Evolutionary conservation across 2,113 vertebrate genomes (phyloP), one percentile per base, ranked within the genome.

Genomic region (Sebastes fasciatus): DNA sequence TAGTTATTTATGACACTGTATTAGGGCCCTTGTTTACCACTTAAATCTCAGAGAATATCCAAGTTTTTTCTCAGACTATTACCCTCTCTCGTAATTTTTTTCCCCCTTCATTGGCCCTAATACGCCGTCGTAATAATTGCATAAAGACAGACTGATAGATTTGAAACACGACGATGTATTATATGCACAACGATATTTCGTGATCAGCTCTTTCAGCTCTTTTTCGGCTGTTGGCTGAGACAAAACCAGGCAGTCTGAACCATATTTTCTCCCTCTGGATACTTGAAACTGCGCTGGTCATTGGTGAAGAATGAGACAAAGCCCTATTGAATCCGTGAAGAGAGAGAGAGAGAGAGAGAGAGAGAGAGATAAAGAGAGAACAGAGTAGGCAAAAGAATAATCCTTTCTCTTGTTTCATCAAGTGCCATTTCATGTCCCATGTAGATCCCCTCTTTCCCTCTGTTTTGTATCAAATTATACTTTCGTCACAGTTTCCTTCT

Each of bases 401-500:
- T 86, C 62, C 16, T 69, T 74, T 54, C 73, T 83, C 79, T 88
- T 74, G 72, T 87, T 90, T 87, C 74, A 82, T 71, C 54, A 70
- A 74, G 49, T 21, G 5, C 14, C 60, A 76, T 45, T 83, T 79
- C 77, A 86, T 92, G 88, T 86, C 87, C 86, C 77, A 63, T 79
- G 68, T 70, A 80, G 76, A 65, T 78, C 62, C 65, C 75, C 51
- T 42, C 40, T 74, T 40, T 74, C 62, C 6, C 46, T 74, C 66
- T 76, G 71, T 49, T 83, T 83, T 80, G 75, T 62, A 73, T 86
- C 85, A 81, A 65, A 74, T 77, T 77, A 80, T 77, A 16, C 6
- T 65, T 55, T 12, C 8, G 10, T 92, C 89, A 93, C 79, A 80
- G 82, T 85, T 88, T 85, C 82, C 83, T 70, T 58, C 64, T 80